Percentiles rank a stretch among this genome's conserved stretches.
Evolutionary conservation across 2,888 invertebrate species (phyloP).

Genomic region (Latheticus oryzae): DNA sequence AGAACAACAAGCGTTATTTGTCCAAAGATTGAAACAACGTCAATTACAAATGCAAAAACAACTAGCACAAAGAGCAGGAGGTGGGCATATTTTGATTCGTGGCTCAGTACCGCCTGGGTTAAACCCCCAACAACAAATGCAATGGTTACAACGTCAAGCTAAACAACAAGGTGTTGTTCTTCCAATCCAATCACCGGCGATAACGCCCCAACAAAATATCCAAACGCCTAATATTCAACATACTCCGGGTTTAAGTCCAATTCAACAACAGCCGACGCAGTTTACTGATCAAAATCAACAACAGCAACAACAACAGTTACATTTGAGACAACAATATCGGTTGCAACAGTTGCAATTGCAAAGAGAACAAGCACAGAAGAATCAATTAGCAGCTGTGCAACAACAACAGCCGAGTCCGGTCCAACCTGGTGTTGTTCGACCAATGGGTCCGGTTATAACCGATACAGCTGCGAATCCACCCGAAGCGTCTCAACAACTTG

Average conservation of each 20-base stretch:
- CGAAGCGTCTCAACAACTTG: conserved; percentile 62
- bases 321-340: conserved; percentile 70
- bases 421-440: conserved; percentile 44
- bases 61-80: conserved; percentile 66
- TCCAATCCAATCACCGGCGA: conserved; percentile 60
- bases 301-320: conserved; percentile 61
- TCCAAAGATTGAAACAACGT: conserved; percentile 76
- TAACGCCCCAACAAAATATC: conserved; percentile 42
- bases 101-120: conserved; percentile 62
- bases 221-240: conserved; percentile 37
- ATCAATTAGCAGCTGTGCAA: conserved; percentile 29
- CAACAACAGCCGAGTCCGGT: conserved; percentile 43
- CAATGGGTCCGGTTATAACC: conserved; percentile 48
- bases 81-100: conserved; percentile 62
- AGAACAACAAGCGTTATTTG: conserved; percentile 82
- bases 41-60: conserved; percentile 69
- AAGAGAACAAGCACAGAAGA: conserved; percentile 56
- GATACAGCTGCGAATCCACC: conserved; percentile 50
- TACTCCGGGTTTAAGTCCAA: conserved; percentile 62
- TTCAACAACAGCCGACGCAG: conserved; percentile 54
- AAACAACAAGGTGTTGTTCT: conserved; percentile 63
- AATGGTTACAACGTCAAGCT: conserved; percentile 65
- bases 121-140: conserved; percentile 64
- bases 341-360: conserved; percentile 71
- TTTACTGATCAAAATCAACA: conserved; percentile 53